Conservation (phyloP, 1,140 invertebrate genomes). For the Colletes gigas region DNA sequence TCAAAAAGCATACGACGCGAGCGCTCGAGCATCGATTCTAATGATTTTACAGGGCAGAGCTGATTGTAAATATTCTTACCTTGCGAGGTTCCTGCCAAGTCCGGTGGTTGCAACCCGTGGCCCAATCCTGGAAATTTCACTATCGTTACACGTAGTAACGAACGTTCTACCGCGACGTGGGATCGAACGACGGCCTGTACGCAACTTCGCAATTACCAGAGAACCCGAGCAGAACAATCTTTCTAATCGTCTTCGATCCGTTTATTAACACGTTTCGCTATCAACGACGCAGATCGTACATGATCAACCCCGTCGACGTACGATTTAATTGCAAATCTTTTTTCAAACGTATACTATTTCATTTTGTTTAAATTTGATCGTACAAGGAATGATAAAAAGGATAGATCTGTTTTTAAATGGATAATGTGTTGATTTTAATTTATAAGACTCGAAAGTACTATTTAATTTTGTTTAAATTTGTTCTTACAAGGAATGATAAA, state of each 20-base stretch:
- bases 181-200: constrained; percentile 74
- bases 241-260: not conserved
- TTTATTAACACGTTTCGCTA: too few species aligned
- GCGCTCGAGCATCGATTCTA: constrained; percentile 57
- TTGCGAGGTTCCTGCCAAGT: constrained; percentile 91
- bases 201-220: constrained; percentile 76
- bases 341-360: too few species aligned
- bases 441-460: too few species aligned
- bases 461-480: too few species aligned
- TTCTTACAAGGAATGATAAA: too few species aligned
- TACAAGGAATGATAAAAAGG: too few species aligned
- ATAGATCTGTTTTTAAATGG: too few species aligned
- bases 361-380: too few species aligned
- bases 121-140: constrained; percentile 84
- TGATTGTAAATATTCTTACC: constrained; percentile 84
- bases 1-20: not conserved
- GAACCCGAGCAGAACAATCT: constrained; percentile 11
- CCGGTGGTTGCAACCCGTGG: constrained; percentile 85
- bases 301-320: too few species aligned
- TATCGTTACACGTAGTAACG: constrained; percentile 78
- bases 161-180: constrained; percentile 48
- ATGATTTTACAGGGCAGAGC: constrained; percentile 72
- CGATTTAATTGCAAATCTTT: too few species aligned
- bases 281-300: too few species aligned
- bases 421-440: too few species aligned